Percentiles rank a stretch among this genome's conserved stretches.
These are phyloP conservation scores for Xylota sylvarum DNA, from an alignment of 2,888 invertebrate genomes.

Conservation along the genomic window DNA sequence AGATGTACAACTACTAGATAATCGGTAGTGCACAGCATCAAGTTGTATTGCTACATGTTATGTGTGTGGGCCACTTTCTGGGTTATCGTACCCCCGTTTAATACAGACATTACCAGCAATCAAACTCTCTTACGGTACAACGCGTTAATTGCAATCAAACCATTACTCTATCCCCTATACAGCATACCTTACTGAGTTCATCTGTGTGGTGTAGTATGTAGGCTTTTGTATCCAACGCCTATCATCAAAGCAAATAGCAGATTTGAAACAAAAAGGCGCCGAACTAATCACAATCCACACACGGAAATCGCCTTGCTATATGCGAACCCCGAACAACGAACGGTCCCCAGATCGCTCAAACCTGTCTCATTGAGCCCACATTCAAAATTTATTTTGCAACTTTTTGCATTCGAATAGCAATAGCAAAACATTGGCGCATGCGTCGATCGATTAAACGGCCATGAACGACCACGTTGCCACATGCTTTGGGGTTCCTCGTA, in stretches of 20 bases:
- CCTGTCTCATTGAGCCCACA: constrained; percentile 72
- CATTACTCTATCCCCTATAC: background rate
- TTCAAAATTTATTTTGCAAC: constrained; percentile 33
- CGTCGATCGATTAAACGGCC: constrained; percentile 73
- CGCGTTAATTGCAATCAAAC: constrained; percentile 10
- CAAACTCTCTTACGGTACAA: background rate
- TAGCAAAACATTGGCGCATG: constrained; percentile 60
- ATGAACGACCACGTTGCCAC: constrained; percentile 56
- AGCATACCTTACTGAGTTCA: background rate
- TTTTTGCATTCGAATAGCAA: constrained; percentile 15
- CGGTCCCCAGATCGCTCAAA: constrained; percentile 41
- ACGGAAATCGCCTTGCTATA: constrained; percentile 38
- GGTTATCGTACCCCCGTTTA: too few species aligned
- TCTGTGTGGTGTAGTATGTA: too few species aligned
- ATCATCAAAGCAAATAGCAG: constrained; percentile 33
- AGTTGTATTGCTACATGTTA: too few species aligned
- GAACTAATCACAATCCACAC: constrained; percentile 58
- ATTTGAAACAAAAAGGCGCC: constrained; percentile 59
- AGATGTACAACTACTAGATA: too few species aligned
- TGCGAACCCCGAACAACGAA: background rate
- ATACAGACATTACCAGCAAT: too few species aligned
- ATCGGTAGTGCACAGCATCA: too few species aligned
- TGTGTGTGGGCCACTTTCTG: too few species aligned
- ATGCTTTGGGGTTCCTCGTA: constrained; percentile 41
- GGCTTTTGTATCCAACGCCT: constrained; percentile 46